A percentile compares a stretch with the other conserved stretches of the same genome.
Conservation (phyloP, 37 sponge, comb jelly and placozoan species). For the Hormiphora californensis region DNA sequence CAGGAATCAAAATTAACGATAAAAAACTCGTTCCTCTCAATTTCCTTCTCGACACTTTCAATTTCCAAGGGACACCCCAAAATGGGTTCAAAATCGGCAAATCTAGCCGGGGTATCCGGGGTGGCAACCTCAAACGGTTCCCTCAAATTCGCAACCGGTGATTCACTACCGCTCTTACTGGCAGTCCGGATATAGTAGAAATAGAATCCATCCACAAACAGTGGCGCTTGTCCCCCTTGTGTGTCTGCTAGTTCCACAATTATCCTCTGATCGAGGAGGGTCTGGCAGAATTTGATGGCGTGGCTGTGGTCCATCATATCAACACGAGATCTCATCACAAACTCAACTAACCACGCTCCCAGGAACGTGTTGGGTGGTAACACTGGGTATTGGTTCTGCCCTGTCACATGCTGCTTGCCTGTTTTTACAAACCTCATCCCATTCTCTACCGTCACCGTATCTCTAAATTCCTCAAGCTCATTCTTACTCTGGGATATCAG, state of each 20-base stretch:
- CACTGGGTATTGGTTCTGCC: not conserved
- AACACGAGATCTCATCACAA: not conserved
- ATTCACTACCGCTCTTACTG: not conserved
- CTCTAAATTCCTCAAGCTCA: slow-evolving; percentile 29
- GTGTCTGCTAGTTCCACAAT: not conserved
- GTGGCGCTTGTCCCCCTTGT: not conserved
- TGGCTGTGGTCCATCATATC: not conserved
- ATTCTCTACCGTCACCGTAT: not conserved
- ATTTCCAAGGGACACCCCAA: not conserved
- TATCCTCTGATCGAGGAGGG: not conserved
- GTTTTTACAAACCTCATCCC: slow-evolving; percentile 20
- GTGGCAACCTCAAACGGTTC: slow-evolving; percentile 23
- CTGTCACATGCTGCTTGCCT: no score
- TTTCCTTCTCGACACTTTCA: not conserved
- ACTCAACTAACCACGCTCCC: not conserved
- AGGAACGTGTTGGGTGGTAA: slow-evolving; percentile 29
- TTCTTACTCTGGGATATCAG: not conserved
- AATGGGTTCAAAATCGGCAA: slow-evolving; percentile 12
- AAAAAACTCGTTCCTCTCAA: slow-evolving; percentile 19
- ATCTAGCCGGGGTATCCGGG: not conserved
- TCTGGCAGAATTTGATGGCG: slow-evolving; percentile 24
- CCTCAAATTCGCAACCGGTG: not conserved
- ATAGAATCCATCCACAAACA: slow-evolving; percentile 21
- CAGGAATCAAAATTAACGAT: slow-evolving; percentile 3
- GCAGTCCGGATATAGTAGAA: slow-evolving; percentile 26